These are phyloP conservation scores for Mormyrops boulengeri DNA, from an alignment of 2,797 vertebrate species.

Conservation along the genomic window DNA sequence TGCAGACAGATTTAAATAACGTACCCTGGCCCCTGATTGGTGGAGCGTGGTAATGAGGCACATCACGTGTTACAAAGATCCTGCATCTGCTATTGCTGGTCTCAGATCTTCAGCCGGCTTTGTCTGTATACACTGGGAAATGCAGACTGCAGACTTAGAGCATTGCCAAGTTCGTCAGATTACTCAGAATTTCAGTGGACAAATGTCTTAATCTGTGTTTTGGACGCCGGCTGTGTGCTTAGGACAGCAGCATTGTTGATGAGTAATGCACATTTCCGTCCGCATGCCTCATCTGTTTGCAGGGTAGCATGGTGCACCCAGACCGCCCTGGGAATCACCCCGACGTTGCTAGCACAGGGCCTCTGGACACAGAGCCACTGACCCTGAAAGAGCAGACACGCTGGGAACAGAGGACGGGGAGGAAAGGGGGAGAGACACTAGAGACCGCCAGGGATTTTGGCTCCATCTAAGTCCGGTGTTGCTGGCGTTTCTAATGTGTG, in stretches of 20 bases:
- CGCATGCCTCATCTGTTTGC: neutral
- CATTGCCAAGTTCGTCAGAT: neutral
- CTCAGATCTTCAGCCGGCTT: neutral
- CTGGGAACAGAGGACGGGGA: neutral
- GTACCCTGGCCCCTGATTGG: neutral
- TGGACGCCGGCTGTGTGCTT: neutral
- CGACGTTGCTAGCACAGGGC: constrained; percentile 37
- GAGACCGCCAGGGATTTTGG: neutral
- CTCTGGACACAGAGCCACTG: constrained; percentile 16
- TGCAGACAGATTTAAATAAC: neutral
- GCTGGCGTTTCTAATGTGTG: neutral
- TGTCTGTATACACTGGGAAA: neutral
- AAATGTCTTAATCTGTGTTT: neutral
- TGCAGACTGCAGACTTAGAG: neutral
- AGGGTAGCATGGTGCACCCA: neutral
- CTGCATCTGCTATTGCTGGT: neutral
- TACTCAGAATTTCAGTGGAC: neutral
- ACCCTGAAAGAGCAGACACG: constrained; percentile 19
- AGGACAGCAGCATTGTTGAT: neutral
- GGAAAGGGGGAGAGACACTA: neutral
- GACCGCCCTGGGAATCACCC: constrained; percentile 23
- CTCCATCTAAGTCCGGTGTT: neutral
- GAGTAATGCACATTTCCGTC: neutral
- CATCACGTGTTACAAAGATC: neutral
- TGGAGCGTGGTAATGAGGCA: neutral